Base-by-base conservation (phyloP, 2,797 vertebrate genomes). In the Artibeus lituratus region DNA sequence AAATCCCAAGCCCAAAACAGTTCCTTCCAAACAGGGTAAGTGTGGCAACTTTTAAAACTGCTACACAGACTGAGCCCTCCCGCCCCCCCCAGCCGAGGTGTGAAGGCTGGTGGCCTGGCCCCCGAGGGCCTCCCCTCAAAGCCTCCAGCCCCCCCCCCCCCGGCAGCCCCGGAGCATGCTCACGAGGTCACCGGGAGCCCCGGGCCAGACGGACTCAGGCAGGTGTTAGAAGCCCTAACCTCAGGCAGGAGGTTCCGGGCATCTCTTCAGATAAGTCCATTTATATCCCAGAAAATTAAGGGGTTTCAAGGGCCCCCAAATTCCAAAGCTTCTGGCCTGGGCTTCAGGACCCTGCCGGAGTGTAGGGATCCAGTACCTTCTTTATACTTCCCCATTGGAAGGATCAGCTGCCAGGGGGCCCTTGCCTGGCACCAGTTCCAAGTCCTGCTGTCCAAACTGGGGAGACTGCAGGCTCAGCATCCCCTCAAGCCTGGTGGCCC, bases 241-340 rank as follows among this genome's bases (percentile, higher is more conserved):
- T n/a, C n/a, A n/a, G n/a, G n/a, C n/a, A n/a, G 21, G n/a, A 81
- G n/a, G 72, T 73, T 77, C 53, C 16, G 62, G 53, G 57, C 73
- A 78, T 74, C 85, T 92, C 42, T 85, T 74, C 55, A 87, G 37
- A 47, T 29, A 87, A 86, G 51, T 84, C 76, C 74, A 35, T 84
- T 89, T 53, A n/a, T 14, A 42, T 22, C 16, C 69, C 44, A 81
- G 80, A 32, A 95, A 90, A 81, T 21, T 21, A 80, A 84, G 39
- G 26, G 42, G 7, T 14, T 94, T 65, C 65, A 87, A 80, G 59
- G 42, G 42, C 10, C 65, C 65, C 37, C 35, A 80, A 90, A 95
- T 49, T 51, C 49, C 70, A 88, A n/a, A 87, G 35, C 37, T 57
- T n/a, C 76, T 62, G 72, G 57, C n/a, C 21, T 47, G 26, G 76